Base-by-base conservation (phyloP, 2,888 invertebrate genomes). In the Andrena hattorfiana region DNA sequence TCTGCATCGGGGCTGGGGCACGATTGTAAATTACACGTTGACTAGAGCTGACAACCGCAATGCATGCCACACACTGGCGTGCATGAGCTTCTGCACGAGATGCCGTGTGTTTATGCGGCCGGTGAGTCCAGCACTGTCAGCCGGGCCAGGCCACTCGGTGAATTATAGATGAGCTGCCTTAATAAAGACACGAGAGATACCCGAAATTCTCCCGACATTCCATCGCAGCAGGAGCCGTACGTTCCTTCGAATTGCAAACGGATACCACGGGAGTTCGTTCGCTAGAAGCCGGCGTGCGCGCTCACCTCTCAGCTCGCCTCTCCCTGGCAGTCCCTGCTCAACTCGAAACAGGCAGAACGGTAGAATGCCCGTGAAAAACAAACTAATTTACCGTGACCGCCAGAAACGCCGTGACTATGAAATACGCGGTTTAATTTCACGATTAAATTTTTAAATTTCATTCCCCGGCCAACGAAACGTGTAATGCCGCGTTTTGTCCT, bases 1-100 rank as follows among this genome's bases (percentile, higher is more conserved):
- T 85, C 87, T 87, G 85, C 89, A 90, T 87, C 89, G 85, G 81
- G 42, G 77, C 77, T 81, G 82, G 68, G 72, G 81, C 84, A 71
- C 80, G 85, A 87, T 89, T 90, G 91, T 92, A 92, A 92, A 92
- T 92, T 92, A 92, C 91, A 87, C 92, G 92, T 90, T 92, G 92
- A 92, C 92, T 92, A 90, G 91, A 89, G 86, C 91, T 92, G 92
- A 92, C 92, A 92, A 90, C 89, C 88, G 90, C 92, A 92, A 92
- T 92, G 91, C 91, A 90, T 89, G 88, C 86, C 81, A 68, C 86
- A 83, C 86, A 81, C 86, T 71, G 83, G 76, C 77, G 81, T 81
- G 84, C 77, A 85, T 66, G 73, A 79, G 72, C 76, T 71, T 77
- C 89, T 88, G 90, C 83, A 80, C 81, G 79, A 70, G 89, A 89